phyloP scores from a whole-genome alignment of 37 sponge, comb jelly and placozoan species.

The Cliona cf. orientalis region DNA sequence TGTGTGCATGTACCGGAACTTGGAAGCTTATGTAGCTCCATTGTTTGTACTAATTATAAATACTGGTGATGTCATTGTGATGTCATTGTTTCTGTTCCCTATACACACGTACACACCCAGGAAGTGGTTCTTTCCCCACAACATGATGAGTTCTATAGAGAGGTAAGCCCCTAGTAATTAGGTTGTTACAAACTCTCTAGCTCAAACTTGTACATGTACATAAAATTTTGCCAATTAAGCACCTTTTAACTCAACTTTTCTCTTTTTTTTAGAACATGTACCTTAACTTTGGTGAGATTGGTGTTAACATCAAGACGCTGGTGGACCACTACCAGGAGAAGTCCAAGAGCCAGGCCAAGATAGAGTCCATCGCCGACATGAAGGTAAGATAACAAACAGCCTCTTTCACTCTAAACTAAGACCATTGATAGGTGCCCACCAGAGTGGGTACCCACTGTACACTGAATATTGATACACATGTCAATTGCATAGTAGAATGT shows the following conservation, averaged over 20 bases:
- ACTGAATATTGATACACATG: too few relatives aligned
- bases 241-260: too few relatives aligned
- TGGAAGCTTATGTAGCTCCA: neutral
- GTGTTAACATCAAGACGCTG: conserved; percentile 87
- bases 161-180: conserved; percentile 34
- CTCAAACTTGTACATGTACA: neutral
- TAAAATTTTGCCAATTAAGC: neutral
- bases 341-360: conserved; percentile 74
- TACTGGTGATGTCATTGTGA: too few relatives aligned
- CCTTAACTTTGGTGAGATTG: conserved; percentile 96
- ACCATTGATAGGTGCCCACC: too few relatives aligned
- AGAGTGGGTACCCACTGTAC: too few relatives aligned
- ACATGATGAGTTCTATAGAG: conserved; percentile 94
- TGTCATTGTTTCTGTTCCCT: too few relatives aligned
- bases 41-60: neutral
- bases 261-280: conserved; percentile 83
- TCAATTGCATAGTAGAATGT: too few relatives aligned
- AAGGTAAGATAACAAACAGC: conserved; percentile 49
- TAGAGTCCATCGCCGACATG: conserved; percentile 98
- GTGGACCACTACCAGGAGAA: conserved; percentile 91
- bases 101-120: too few relatives aligned
- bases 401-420: too few relatives aligned
- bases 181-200: neutral
- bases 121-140: conserved; percentile 94
- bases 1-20: conserved; percentile 1